Conservation (phyloP, 2,797 vertebrate genomes). For the Tiaroga cobitis region DNA sequence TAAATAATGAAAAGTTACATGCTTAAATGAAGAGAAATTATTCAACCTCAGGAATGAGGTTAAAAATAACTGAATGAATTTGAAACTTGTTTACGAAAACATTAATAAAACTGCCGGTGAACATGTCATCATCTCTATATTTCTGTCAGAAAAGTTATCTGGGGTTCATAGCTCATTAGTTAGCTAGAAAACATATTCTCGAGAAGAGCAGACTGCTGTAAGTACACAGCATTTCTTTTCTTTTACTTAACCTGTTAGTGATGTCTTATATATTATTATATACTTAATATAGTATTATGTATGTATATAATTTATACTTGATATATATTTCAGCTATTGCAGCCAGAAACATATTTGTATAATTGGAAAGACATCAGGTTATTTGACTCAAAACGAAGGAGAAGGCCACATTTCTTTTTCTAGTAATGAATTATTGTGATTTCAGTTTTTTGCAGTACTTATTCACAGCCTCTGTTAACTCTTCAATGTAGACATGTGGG, state of each 20-base stretch:
- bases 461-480: not conserved
- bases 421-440: not conserved
- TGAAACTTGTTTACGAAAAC: not conserved
- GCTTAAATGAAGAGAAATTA: not conserved
- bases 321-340: no score
- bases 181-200: not conserved
- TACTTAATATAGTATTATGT: no score
- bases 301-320: no score
- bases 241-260: not conserved
- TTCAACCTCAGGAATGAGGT: not conserved
- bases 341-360: not conserved
- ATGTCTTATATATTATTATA: not conserved
- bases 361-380: not conserved
- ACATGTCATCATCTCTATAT: not conserved
- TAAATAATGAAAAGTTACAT: not conserved
- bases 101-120: not conserved
- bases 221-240: not conserved
- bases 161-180: not conserved
- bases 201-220: not conserved
- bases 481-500: not conserved
- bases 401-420: not conserved
- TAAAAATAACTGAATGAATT: no score
- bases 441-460: not conserved
- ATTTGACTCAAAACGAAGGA: not conserved
- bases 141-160: no score